Evolutionary conservation across 2,113 vertebrate genomes (phyloP), one percentile per base, ranked within the genome.

Genomic region (Leptobrachium ailaonicum): DNA sequence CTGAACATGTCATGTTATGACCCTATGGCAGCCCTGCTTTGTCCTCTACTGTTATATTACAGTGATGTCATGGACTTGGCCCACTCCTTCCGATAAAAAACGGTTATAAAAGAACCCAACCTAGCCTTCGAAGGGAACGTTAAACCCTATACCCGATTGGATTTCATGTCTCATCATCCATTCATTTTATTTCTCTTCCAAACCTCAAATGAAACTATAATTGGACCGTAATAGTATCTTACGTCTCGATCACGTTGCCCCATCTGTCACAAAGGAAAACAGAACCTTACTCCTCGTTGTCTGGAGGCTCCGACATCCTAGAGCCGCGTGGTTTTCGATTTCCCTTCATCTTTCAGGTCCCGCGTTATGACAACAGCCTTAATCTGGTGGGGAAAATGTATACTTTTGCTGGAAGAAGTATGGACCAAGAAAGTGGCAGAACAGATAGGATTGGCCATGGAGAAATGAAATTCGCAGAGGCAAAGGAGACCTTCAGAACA

Each of bases 341-440:
- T 76, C 42, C 7, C 32, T 67, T 13, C 72, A 83, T 75, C 62
- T 56, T 84, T 80, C 69, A 83, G 71, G 41, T 82, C 79, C 40
- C 41, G 82, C 73, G 78, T 58, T 76, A 54, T 75, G 50, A 84
- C 63, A 84, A 82, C 50, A 86, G 41, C 9, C 53, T 44, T n/a
- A 58, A 72, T 77, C 66, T 66, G 85, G 82, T 62, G 82, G 75
- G 71, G 84, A 83, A 81, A 73, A 32, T 32, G 20, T 82, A 78
- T 82, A 85, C 82, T 83, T 75, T 83, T 82, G 79, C 82, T 84
- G 79, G 43, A 84, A 85, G 67, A 82, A 71, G 58, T 82, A 70
- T 58, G 53, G 62, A 71, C 41, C 9, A 13, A 67, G 67, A 84
- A 86, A 84, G 6, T 76, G 82, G 73, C 77, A 78, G 71, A 80